Evolutionary conservation across 2,888 invertebrate species (phyloP).

Genomic region (Stenurella melanura): DNA sequence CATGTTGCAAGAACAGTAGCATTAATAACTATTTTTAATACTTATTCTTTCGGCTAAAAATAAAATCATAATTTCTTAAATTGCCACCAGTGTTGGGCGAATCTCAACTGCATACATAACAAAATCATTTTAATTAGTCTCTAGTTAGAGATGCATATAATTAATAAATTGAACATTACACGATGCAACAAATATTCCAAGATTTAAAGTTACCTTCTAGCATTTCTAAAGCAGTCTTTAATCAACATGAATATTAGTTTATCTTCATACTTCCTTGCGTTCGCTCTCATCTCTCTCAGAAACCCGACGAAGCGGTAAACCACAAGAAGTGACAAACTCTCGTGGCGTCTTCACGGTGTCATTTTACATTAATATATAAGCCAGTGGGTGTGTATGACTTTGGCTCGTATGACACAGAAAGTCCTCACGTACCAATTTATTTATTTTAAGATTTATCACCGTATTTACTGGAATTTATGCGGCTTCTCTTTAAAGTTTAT

Average conservation of each 20-base stretch:
- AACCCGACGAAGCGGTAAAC: conserved; percentile 56
- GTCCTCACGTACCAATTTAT: conserved; percentile 55
- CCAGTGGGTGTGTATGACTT: conserved; percentile 53
- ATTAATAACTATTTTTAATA: too few relatives aligned
- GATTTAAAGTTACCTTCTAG: not conserved
- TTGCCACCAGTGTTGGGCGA: too few relatives aligned
- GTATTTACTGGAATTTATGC: conserved; percentile 53
- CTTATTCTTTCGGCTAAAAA: too few relatives aligned
- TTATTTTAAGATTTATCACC: conserved; percentile 58
- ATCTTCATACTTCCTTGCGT: conserved; percentile 31
- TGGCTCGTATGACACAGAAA: conserved; percentile 39
- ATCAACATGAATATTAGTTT: conserved; percentile 28
- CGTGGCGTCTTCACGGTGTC: conserved; percentile 57
- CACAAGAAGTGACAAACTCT: conserved; percentile 59
- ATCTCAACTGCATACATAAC: too few relatives aligned
- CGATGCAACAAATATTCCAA: not conserved
- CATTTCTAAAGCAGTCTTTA: conserved; percentile 1
- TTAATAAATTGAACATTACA: not conserved
- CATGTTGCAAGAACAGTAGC: too few relatives aligned
- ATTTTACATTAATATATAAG: conserved; percentile 60
- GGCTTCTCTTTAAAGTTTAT: conserved; percentile 34
- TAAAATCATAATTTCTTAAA: too few relatives aligned
- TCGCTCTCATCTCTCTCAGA: conserved; percentile 33
- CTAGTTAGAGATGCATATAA: too few relatives aligned
- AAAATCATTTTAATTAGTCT: too few relatives aligned